Conservation (phyloP, 2,888 invertebrate species). For the Cinara cedri region DNA sequence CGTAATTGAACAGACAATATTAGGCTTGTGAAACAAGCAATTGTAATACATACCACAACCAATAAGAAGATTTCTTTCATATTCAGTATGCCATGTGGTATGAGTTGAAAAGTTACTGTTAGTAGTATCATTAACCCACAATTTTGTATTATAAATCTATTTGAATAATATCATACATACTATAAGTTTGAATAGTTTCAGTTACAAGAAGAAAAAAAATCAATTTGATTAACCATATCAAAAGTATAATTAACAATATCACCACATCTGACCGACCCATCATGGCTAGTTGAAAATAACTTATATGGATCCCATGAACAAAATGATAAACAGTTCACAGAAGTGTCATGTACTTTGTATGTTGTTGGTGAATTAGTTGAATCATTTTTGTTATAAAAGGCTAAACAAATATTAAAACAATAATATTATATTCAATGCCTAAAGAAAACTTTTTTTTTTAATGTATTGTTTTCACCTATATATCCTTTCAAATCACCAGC, state of each 20-base stretch:
- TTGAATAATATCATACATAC: background rate
- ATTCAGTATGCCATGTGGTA: constrained; percentile 61
- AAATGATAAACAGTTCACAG: constrained; percentile 63
- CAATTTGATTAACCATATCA: constrained; percentile 61
- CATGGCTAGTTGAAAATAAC: constrained; percentile 62
- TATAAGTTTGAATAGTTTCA: background rate
- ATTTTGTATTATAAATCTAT: constrained; percentile 60
- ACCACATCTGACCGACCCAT: constrained; percentile 63
- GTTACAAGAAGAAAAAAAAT: background rate
- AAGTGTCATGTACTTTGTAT: constrained; percentile 62
- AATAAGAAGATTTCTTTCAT: constrained; percentile 62
- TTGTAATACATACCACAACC: constrained; percentile 61
- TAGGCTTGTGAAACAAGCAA: background rate
- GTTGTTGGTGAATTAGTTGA: background rate
- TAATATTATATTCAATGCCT: background rate
- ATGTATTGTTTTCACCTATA: constrained; percentile 60
- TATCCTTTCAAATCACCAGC: constrained; percentile 63
- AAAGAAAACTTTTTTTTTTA: background rate
- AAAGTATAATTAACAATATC: constrained; percentile 63
- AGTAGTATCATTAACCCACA: constrained; percentile 60
- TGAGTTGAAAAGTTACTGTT: constrained; percentile 58
- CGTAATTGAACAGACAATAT: background rate
- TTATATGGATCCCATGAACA: constrained; percentile 60
- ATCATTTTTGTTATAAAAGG: constrained; percentile 59
- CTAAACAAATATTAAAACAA: constrained; percentile 58